Percentiles rank a stretch among this genome's conserved stretches.
Evolutionary conservation across 2,113 vertebrate genomes (phyloP).

Genomic region (Caloenas nicobarica): DNA sequence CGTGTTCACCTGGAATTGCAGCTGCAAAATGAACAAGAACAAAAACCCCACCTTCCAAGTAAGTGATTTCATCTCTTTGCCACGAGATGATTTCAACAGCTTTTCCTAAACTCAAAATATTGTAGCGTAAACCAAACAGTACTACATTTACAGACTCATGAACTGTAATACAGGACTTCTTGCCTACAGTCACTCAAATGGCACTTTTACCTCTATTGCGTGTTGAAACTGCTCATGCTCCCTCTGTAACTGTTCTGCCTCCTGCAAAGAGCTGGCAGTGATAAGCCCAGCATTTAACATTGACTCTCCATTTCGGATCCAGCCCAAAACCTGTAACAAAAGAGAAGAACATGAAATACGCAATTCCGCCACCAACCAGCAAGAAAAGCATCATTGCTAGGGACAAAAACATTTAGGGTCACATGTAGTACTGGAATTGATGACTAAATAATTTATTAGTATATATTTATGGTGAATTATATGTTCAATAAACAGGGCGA

Average conservation of each 20-base stretch:
- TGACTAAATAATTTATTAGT: background rate
- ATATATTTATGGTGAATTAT: background rate
- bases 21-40: background rate
- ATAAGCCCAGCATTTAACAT: conserved; percentile 97
- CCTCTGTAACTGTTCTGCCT: conserved; percentile 95
- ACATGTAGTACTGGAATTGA: background rate
- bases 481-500: background rate
- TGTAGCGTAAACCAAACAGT: background rate
- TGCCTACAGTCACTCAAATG: background rate
- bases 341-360: background rate
- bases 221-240: conserved; percentile 99
- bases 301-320: conserved; percentile 98
- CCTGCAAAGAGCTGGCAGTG: conserved; percentile 96
- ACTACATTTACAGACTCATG: background rate
- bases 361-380: background rate
- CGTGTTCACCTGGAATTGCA: background rate
- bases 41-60: background rate
- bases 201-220: conserved; percentile 89
- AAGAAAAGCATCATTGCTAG: background rate
- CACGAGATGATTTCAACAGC: background rate
- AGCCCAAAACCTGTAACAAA: conserved; percentile 90
- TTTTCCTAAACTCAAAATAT: background rate
- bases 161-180: background rate
- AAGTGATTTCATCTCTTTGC: background rate
- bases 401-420: background rate